Percentiles rank a stretch among this genome's conserved stretches.
Evolutionary conservation across 2,888 invertebrate genomes (phyloP).

Genomic region (Meteorus cinctellus): DNA sequence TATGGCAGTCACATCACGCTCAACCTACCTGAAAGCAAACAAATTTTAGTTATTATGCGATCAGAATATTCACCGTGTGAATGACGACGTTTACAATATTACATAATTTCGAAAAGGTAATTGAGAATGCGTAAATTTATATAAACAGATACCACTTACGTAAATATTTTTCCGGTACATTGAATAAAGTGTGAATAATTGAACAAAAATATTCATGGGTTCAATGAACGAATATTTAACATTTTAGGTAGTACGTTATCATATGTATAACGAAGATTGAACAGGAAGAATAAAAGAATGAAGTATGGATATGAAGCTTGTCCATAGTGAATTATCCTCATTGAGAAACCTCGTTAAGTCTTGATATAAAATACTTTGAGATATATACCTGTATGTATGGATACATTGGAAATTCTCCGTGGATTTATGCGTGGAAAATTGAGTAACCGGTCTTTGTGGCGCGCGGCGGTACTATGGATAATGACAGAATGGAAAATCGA

Average conservation of each 20-base stretch:
- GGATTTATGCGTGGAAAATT: conserved; percentile 40
- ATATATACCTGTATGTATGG: neutral
- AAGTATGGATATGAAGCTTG: neutral
- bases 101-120: too few species aligned
- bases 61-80: too few species aligned
- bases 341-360: conserved; percentile 39
- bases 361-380: neutral
- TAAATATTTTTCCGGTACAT: neutral
- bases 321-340: conserved; percentile 38
- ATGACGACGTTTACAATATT: too few species aligned
- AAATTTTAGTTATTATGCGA: too few species aligned
- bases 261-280: neutral
- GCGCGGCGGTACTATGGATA: conserved; percentile 24
- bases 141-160: too few species aligned
- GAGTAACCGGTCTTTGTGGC: conserved; percentile 31
- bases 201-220: neutral
- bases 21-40: too few species aligned
- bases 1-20: too few species aligned
- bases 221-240: neutral
- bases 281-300: neutral
- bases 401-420: conserved; percentile 17
- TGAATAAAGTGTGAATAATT: conserved; percentile 4
- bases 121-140: too few species aligned
- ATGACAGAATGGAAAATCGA: conserved; percentile 39
- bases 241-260: neutral